Base-by-base conservation (phyloP, 2,888 invertebrate species). In the Carcina quercana region DNA sequence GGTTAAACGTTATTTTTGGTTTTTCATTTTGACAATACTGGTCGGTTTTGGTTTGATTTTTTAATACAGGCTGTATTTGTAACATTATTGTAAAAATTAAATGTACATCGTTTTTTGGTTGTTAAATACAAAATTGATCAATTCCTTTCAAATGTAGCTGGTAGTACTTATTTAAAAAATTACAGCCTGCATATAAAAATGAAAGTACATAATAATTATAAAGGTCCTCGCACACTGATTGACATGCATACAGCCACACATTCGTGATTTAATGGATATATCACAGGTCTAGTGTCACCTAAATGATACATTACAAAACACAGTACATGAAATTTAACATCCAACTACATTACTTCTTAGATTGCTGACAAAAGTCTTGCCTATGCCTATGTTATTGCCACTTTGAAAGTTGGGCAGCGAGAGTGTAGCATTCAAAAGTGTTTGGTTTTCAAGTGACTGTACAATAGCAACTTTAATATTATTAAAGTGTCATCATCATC, bases 281-380 rank as follows among this genome's bases (percentile, higher is more conserved):
- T 82, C 82, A 82, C 82, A 83, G 82, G 76, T 65, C 78, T 75
- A 76, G 62, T 76, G 78, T 72, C 65, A 72, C 64, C 72, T 76
- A 75, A 65, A 67, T 71, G 75, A 74, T 75, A 69, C 60, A 64
- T 50, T 61, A 66, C 53, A 58, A 61, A 67, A 67, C 53, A 51
- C 47, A 48, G 52, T 37, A 47, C 37, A 43, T 40, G 37, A 41
- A 38, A 42, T 35, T 40, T 34, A 35, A 56, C 52, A 45, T 55
- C 52, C 50, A 53, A 42, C 50, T 44, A 48, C 50, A 52, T 48
- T 47, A 53, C 45, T 41, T 39, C 43, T 43, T 40, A 55, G 50
- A 54, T 64, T 59, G 58, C 56, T 63, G 57, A 59, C 54, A 56
- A 57, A 54, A 50, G 19, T 36, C 31, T 40, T 40, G 40, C 35